Conservation (phyloP, 2,888 invertebrate genomes). For the Pilophorus perplexus region DNA sequence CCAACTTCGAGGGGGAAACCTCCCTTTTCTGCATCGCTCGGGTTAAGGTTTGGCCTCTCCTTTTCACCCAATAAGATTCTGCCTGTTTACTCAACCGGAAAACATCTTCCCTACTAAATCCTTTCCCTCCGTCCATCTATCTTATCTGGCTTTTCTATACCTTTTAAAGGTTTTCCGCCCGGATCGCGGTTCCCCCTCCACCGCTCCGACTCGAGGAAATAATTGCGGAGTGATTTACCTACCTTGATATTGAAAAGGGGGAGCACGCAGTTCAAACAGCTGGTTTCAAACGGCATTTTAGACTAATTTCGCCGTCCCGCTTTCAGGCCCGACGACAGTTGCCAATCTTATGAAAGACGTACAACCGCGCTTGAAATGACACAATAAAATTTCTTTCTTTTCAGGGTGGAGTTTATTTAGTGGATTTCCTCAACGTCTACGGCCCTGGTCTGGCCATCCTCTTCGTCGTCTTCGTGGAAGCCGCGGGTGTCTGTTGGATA, state of each 20-base stretch:
- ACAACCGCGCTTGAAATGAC: too few species aligned
- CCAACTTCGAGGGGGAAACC: conserved; percentile 7
- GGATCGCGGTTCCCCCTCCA: too few species aligned
- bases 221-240: too few species aligned
- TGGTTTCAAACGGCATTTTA: too few species aligned
- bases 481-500: conserved; percentile 85
- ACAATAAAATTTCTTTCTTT: too few species aligned
- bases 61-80: conserved; percentile 33
- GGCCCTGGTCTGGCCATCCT: conserved; percentile 83
- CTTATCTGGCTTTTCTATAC: conserved; percentile 2
- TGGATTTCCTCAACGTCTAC: conserved; percentile 82
- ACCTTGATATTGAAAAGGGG: too few species aligned
- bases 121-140: conserved; percentile 6
- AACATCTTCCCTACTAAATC: conserved; percentile 31
- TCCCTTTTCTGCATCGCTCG: conserved; percentile 27
- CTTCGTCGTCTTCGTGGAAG: conserved; percentile 88
- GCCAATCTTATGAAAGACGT: too few species aligned
- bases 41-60: too few species aligned
- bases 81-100: conserved; percentile 32
- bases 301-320: too few species aligned
- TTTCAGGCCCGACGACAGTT: too few species aligned
- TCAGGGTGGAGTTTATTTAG: conserved; percentile 83
- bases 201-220: too few species aligned
- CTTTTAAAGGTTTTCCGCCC: conserved; percentile 3
- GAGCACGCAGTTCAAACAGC: too few species aligned